phyloP scores from a whole-genome alignment of 2,888 invertebrate species.

The Syritta pipiens region DNA sequence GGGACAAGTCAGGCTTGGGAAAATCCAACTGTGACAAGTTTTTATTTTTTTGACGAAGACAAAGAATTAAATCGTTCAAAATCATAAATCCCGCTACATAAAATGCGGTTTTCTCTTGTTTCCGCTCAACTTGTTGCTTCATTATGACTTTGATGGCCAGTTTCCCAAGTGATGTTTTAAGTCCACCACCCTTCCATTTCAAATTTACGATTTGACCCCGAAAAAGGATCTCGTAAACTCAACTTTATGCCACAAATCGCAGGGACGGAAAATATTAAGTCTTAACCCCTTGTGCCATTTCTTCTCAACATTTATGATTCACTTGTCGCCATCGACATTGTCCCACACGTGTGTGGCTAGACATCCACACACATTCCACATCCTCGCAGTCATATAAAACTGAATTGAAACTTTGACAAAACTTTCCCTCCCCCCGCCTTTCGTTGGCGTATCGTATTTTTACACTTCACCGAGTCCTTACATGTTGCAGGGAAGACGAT shows the following conservation, averaged over 20 bases:
- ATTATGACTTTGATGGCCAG: constrained; percentile 13
- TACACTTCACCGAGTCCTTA: not conserved
- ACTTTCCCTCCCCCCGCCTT: not conserved
- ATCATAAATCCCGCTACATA: not conserved
- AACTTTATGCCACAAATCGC: constrained; percentile 24
- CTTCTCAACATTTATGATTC: constrained; percentile 1
- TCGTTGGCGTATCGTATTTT: not conserved
- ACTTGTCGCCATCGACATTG: constrained; percentile 16
- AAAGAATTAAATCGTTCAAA: not conserved
- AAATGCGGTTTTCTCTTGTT: not conserved
- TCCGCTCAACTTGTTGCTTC: constrained; percentile 11
- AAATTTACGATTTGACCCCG: constrained; percentile 43
- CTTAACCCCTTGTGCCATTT: not conserved
- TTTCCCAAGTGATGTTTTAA: not conserved
- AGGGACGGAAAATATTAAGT: constrained; percentile 18
- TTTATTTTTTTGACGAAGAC: too few relatives aligned
- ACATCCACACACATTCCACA: not conserved
- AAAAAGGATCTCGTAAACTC: constrained; percentile 36
- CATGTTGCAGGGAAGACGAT: too few relatives aligned
- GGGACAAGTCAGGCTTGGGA: too few relatives aligned
- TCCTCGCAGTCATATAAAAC: too few relatives aligned
- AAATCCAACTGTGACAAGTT: too few relatives aligned
- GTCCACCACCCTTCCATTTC: not conserved
- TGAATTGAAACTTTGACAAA: not conserved
- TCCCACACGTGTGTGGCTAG: not conserved